Evolutionary conservation across 53 echinoderm and acorn worm genomes (phyloP), one percentile per base, ranked within the genome.

Genomic region (Echinometra lucunter): DNA sequence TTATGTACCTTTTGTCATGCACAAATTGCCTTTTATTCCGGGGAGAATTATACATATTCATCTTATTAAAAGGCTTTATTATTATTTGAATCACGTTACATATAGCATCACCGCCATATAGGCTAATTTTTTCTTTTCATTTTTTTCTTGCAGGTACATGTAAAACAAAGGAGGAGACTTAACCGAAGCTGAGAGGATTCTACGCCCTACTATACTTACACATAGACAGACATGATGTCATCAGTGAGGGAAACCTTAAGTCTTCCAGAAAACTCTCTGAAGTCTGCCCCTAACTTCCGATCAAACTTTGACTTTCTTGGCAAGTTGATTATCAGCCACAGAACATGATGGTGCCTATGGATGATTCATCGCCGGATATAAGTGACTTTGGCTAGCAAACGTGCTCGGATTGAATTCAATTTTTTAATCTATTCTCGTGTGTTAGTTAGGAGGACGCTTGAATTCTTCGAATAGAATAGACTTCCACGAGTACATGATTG

Each of bases 201-300:
- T 23, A 63, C 53, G 1, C 19, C 63, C 19, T n/a, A n/a, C 23
- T 63, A 0, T 15, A 60, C 21, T 30, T 4, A 69, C 30, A 30
- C 30, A 69, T 32, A 69, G 69, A 69, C 69, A 32, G 30, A 69
- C 30, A 69, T 15, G 21, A 63, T 69, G 34, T 69, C 13, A 32
- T 69, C 69, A 4, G 6, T 30, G 78, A 18, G 78, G 38, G 19
- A 42, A 6, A 18, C 78, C 23, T 42, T 5, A 40, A 3, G 38
- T 35, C 8, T 35, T 74, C 74, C 11, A 19, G 17, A 7, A 78
- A 78, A 78, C 18, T 40, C 78, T 78, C 38, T 42, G 38, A 78
- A 78, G 42, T 78, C 78, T 78, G 78, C 42, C 78, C 6, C 38
- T 78, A 78, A 78, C 23, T 78, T 42, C 78, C 42, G 38, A 78